Percentiles rank a stretch among this genome's conserved stretches.
phyloP scores from a whole-genome alignment of 2,797 vertebrate species.

The Chloroceryle inda region DNA sequence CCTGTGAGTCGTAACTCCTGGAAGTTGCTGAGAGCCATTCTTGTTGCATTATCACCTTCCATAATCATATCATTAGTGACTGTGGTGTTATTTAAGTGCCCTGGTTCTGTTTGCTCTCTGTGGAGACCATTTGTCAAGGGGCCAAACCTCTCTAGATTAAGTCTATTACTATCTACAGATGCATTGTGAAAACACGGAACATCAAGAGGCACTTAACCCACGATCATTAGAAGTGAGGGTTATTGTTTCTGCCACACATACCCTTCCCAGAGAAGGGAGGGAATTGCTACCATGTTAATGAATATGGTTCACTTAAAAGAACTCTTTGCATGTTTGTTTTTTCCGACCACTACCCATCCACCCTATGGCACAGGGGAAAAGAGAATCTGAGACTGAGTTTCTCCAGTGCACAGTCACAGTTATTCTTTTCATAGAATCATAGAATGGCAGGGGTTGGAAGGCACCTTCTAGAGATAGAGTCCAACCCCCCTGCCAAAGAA shows the following conservation, averaged over 20 bases:
- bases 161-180: constrained; percentile 2
- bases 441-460: too few species aligned
- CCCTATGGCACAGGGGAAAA: background rate
- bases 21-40: constrained; percentile 49
- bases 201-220: constrained; percentile 46
- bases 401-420: background rate
- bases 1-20: constrained; percentile 15
- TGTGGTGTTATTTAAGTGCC: constrained; percentile 59
- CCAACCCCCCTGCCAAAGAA: too few species aligned
- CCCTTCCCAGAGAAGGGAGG: background rate
- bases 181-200: background rate
- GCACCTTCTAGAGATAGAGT: too few species aligned
- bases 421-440: background rate
- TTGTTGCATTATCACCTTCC: constrained; percentile 61
- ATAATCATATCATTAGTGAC: constrained; percentile 61
- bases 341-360: background rate
- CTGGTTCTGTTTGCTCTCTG: constrained; percentile 37
- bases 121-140: constrained; percentile 39
- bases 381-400: background rate
- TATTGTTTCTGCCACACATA: background rate
- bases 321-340: background rate
- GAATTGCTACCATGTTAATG: background rate
- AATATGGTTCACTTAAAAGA: background rate
- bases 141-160: constrained; percentile 28
- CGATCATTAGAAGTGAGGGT: background rate